Base-by-base conservation (phyloP, 1,140 invertebrate genomes). In the Halictus rubicundus region DNA sequence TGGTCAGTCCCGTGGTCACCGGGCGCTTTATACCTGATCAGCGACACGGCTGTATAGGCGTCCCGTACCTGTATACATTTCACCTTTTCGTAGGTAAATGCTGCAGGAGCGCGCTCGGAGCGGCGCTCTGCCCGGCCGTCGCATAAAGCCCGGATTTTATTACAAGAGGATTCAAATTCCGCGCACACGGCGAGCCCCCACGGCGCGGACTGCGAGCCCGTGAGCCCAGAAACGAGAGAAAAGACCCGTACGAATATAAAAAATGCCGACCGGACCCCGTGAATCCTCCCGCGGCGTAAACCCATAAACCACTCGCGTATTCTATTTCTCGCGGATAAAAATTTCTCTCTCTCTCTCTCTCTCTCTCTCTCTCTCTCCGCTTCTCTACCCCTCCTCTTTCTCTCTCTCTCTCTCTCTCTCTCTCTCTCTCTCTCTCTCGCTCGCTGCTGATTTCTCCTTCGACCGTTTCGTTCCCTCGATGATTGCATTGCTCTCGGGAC, bases 71-170 rank as follows among this genome's bases (percentile, higher is more conserved):
- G 77, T 84, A 83, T 80, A 74, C 77, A 73, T 85, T 85, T 85
- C 82, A 85, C 82, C 71, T 84, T 85, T 82, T 82, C 80, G 76
- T 72, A 75, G 71, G 76, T 82, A 86, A 82, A 86, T 81, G 76
- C 59, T 68, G 76, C 61, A 69, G 77, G 79, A 72, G 74, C 70
- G 16, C 54, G 72, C 78, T 69, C 83, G 63, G 72, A 74, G 79
- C 32, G 32, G 32, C 32, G 12, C 42, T 46, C 42, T 81, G 82
- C 68, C 27, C 80, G 54, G 84, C 83, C 90, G 90, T 92, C 92
- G 90, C 91, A 92, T 93, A 93, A 93, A 93, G 88, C 89, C 84
- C 79, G 87, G 87, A 91, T 92, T 93, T 93, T 93, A 93, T 93
- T 93, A 89, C 91, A 86, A 88, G 89, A 88, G 90, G 92, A 92